A percentile compares a stretch with the other conserved stretches of the same genome.
Conservation (phyloP, 2,113 vertebrate genomes). For the Suncus etruscus region DNA sequence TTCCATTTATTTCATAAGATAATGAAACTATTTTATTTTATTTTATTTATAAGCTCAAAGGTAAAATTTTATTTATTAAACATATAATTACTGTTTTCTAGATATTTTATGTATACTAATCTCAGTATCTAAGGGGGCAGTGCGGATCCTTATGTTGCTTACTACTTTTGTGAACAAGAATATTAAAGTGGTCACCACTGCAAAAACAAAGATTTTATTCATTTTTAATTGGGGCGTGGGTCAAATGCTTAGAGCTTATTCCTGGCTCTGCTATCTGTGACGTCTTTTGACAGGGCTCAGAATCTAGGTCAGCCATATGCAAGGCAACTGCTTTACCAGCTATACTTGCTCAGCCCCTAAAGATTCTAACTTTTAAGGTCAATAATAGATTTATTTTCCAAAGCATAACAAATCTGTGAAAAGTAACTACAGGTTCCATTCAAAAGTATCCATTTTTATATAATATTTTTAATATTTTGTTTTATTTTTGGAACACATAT, state of each 20-base stretch:
- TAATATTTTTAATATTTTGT: no score
- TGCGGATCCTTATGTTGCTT: not conserved
- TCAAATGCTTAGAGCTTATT: no score
- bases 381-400: not conserved
- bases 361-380: slow-evolving; percentile 47
- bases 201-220: not conserved
- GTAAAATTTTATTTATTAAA: slow-evolving; percentile 37
- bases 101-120: not conserved
- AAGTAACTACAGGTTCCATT: slow-evolving; percentile 44
- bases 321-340: no score
- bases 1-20: slow-evolving; percentile 35
- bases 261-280: no score
- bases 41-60: slow-evolving; percentile 34
- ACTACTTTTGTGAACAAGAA: not conserved
- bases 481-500: no score
- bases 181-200: not conserved
- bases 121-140: not conserved
- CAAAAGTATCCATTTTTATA: no score
- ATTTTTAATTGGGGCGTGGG: no score
- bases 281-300: no score
- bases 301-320: no score
- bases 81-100: slow-evolving; percentile 29
- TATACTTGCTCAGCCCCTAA: not conserved
- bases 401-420: not conserved
- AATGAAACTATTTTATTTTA: slow-evolving; percentile 21